Evolutionary conservation across 1,140 invertebrate species (phyloP), one percentile per base, ranked within the genome.

Genomic region (Myzus persicae): DNA sequence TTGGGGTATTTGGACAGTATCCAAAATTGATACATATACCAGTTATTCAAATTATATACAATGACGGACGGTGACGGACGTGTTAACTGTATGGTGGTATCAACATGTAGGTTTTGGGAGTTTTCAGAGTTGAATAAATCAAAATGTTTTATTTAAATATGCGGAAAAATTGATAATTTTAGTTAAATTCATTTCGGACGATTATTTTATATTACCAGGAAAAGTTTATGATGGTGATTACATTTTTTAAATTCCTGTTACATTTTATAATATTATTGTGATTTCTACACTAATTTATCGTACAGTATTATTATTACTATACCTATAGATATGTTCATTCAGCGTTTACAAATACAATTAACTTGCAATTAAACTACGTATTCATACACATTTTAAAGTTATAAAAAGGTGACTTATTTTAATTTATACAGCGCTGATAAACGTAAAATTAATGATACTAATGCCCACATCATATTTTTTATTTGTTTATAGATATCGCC

Each of bases 11-110:
- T 91, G 90, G 90, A 91, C 40, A n/a, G 8, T 44, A 67, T 76
- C 90, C 90, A 91, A 91, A 91, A 91, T 76, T 67, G 90, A 81
- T 91, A 91, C 38, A 76, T 36, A 91, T 40, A 20, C 9, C 20
- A 67, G 54, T 91, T 67, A 91, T 81, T 67, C 42, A 76, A 76
- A 91, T 90, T 67, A 91, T 81, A 81, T 22, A 88, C 67, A 81
- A 59, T 81, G 90, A 46, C 67, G 36, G 42, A 76, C 42, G n/a
- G 22, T 46, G 44, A 22, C 46, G 44, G 42, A 87, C 85, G 85
- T 87, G 85, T 46, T 85, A 85, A 85, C 84, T 44, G 42, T 31
- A 24, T 6, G 9, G 11, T 31, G 38, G 40, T 84, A 84, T 84
- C 9, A 26, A 84, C 9, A 84, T 84, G 40, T 42, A 84, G 8